Conservation (phyloP, 2,888 invertebrate genomes). For the Dorcus parallelipipedus region DNA sequence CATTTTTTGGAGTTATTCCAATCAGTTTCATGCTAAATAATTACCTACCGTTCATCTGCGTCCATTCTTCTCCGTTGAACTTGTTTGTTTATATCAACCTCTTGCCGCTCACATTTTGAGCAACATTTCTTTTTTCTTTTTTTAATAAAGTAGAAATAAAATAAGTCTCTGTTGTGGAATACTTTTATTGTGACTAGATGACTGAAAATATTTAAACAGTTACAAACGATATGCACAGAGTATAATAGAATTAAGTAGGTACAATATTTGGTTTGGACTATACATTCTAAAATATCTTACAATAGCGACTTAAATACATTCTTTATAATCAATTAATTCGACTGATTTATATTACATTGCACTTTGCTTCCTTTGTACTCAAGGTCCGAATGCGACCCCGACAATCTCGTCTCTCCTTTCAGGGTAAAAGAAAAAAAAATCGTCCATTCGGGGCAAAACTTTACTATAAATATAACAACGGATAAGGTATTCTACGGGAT, state of each 20-base stretch:
- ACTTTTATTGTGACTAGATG: constrained; percentile 69
- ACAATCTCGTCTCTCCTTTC: constrained; percentile 4
- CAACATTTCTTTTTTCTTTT: no score
- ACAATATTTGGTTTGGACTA: constrained; percentile 34
- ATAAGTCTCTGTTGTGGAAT: constrained; percentile 32
- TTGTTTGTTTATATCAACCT: no score
- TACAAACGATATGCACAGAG: constrained; percentile 59
- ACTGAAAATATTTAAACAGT: constrained; percentile 57
- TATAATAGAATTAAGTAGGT: constrained; percentile 42
- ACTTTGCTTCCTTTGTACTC: constrained; percentile 42
- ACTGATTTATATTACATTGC: constrained; percentile 42
- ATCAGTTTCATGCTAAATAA: no score
- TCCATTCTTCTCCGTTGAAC: no score
- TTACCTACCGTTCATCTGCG: no score
- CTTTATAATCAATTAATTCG: constrained; percentile 22
- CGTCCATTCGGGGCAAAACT: no score
- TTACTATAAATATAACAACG: no score
- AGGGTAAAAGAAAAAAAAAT: no score
- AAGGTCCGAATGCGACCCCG: constrained; percentile 6
- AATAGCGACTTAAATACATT: constrained; percentile 28
- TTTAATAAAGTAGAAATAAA: neutral
- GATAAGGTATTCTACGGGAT: no score
- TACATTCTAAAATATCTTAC: constrained; percentile 39
- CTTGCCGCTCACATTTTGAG: no score
- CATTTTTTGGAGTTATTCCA: no score